phyloP scores from a whole-genome alignment of 2,888 invertebrate genomes.

The Endotricha flammealis region DNA sequence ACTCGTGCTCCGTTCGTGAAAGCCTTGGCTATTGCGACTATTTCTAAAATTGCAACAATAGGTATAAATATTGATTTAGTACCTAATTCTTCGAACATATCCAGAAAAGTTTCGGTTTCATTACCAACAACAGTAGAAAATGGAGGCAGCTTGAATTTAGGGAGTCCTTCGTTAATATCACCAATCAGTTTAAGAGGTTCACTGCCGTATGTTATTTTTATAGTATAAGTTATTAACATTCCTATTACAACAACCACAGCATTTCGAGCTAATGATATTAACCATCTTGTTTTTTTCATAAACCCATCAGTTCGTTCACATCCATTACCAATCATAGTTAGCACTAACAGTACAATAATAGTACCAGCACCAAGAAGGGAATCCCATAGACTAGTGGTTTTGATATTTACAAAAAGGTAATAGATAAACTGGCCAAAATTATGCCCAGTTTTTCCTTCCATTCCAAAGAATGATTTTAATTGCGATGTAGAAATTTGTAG shows the following conservation, averaged over 20 bases:
- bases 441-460: conserved; percentile 77
- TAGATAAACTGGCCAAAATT: conserved; percentile 81
- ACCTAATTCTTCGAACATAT: conserved; percentile 81
- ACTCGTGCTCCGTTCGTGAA: conserved; percentile 87
- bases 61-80: conserved; percentile 81
- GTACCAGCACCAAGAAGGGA: conserved; percentile 81
- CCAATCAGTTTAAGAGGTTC: conserved; percentile 83
- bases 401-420: conserved; percentile 80
- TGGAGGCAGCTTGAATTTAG: conserved; percentile 81
- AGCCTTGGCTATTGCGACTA: conserved; percentile 85
- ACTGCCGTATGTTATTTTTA: conserved; percentile 39
- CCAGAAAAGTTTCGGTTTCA: conserved; percentile 78
- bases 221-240: conserved; percentile 78
- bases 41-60: conserved; percentile 83
- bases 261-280: conserved; percentile 85
- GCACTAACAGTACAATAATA: conserved; percentile 77
- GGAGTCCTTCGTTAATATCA: conserved; percentile 83
- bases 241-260: conserved; percentile 88
- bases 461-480: conserved; percentile 84
- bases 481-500: conserved; percentile 90
- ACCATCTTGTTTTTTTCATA: conserved; percentile 77
- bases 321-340: conserved; percentile 80
- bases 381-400: conserved; percentile 80
- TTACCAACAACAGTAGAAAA: conserved; percentile 80
- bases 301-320: conserved; percentile 65